These are phyloP conservation scores for Cheilosia variabilis DNA, from an alignment of 2,888 invertebrate species.

Conservation along the genomic window DNA sequence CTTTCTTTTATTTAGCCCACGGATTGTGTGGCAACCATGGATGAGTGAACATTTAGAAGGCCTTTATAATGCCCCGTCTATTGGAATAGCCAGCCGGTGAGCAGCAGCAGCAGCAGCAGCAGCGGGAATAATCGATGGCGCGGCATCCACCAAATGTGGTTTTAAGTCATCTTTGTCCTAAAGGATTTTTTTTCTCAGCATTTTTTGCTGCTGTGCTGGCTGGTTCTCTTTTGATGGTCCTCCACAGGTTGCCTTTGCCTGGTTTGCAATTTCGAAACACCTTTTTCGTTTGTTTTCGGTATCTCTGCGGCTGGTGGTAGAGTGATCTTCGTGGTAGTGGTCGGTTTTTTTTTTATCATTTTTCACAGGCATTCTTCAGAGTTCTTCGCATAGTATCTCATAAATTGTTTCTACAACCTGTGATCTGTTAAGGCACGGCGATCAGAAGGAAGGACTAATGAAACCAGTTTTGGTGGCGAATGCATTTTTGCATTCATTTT, in stretches of 20 bases:
- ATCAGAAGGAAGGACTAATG: slow-evolving; percentile 56
- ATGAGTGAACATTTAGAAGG: slow-evolving; percentile 64
- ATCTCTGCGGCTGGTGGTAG: slow-evolving; percentile 13
- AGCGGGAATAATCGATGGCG: slow-evolving; percentile 56
- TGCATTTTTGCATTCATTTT: slow-evolving; percentile 70
- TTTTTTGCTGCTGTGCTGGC: slow-evolving; percentile 3
- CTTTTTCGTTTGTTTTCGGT: slow-evolving; percentile 29
- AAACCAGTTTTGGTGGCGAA: slow-evolving; percentile 67
- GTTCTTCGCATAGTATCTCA: slow-evolving; percentile 65
- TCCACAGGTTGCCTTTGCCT: slow-evolving; percentile 23
- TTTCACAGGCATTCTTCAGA: slow-evolving; percentile 54
- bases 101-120: slow-evolving; percentile 24
- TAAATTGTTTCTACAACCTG: slow-evolving; percentile 49
- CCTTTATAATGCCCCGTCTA: slow-evolving; percentile 33
- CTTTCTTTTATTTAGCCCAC: slow-evolving; percentile 16
- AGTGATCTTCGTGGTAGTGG: slow-evolving; percentile 56
- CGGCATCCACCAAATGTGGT: slow-evolving; percentile 69
- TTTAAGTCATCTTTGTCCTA: slow-evolving; percentile 72
- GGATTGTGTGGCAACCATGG: slow-evolving; percentile 53
- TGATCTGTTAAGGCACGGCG: not conserved
- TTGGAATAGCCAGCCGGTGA: slow-evolving; percentile 14
- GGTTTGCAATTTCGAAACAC: slow-evolving; percentile 55
- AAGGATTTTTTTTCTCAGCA: slow-evolving; percentile 19
- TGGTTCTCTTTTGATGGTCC: slow-evolving; percentile 43
- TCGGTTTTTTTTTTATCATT: slow-evolving; percentile 66